Conservation (phyloP, 1,140 invertebrate genomes). For the Phymorhynchus buccinoides region DNA sequence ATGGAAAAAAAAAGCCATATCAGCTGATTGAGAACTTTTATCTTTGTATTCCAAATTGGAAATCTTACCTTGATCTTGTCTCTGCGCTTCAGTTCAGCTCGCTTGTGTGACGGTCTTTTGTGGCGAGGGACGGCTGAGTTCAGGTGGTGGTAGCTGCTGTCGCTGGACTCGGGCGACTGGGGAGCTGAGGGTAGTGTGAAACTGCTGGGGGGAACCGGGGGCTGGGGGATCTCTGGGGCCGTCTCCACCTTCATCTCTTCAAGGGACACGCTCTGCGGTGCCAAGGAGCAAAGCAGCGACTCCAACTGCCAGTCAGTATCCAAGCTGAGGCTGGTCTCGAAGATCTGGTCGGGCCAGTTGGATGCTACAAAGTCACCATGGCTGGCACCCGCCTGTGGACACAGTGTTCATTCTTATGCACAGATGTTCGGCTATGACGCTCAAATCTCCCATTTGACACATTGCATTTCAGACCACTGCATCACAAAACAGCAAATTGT, state of each 20-base stretch:
- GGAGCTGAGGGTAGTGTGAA: not conserved
- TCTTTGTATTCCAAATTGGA: not conserved
- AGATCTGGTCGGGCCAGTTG: not conserved
- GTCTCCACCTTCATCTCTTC: not conserved
- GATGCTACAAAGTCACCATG: not conserved
- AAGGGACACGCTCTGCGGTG: not conserved
- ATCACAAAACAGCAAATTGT: no score
- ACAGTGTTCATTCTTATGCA: not conserved
- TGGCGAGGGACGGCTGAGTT: conserved; percentile 43
- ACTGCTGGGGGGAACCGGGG: not conserved
- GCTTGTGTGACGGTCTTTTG: conserved; percentile 51
- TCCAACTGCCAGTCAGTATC: not conserved
- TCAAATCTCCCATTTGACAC: no score
- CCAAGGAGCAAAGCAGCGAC: not conserved
- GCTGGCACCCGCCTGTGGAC: not conserved
- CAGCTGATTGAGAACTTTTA: not conserved
- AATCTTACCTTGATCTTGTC: conserved; percentile 52
- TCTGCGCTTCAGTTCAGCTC: conserved; percentile 50
- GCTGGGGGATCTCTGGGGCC: not conserved
- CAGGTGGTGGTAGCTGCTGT: conserved; percentile 8
- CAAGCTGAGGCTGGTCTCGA: not conserved
- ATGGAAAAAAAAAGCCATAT: not conserved
- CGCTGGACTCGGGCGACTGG: conserved; percentile 22
- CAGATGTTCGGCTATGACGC: no score
- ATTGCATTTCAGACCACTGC: no score